Conservation (phyloP, 2,113 vertebrate species). For the Leptodactylus fuscus region DNA sequence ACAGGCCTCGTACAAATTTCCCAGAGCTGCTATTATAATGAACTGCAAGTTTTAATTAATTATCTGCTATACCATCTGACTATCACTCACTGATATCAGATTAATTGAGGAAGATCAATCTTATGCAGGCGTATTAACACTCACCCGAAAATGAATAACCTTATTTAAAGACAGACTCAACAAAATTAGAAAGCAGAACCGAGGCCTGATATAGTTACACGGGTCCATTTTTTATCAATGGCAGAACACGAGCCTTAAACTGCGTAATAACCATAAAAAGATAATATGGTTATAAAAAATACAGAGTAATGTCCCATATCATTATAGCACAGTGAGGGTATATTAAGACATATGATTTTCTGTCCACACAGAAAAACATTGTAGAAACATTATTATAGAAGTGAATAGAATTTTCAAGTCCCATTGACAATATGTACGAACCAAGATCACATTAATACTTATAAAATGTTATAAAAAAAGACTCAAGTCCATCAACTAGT, state of each 20-base stretch:
- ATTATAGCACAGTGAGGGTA: background rate
- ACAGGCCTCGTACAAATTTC: conserved; percentile 57
- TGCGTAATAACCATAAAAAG: background rate
- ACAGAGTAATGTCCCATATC: background rate
- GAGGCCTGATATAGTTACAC: background rate
- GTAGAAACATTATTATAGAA: background rate
- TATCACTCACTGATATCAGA: conserved; percentile 34
- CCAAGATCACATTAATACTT: too few relatives aligned
- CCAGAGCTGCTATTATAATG: conserved; percentile 60
- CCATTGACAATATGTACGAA: background rate
- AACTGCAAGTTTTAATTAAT: conserved; percentile 46
- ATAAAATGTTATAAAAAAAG: too few relatives aligned
- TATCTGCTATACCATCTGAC: conserved; percentile 44
- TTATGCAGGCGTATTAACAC: conserved; percentile 16
- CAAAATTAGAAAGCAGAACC: background rate
- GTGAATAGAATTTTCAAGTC: background rate
- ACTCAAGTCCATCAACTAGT: too few relatives aligned
- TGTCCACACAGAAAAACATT: background rate
- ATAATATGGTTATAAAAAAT: background rate
- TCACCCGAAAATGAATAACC: conserved; percentile 4
- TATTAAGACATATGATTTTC: background rate
- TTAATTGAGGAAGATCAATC: conserved; percentile 23
- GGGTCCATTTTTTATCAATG: background rate
- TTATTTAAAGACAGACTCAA: conserved; percentile 30
- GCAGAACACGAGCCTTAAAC: background rate